Evolutionary conservation across 2,797 vertebrate genomes (phyloP), one percentile per base, ranked within the genome.

Genomic region (Cyclura pinguis): DNA sequence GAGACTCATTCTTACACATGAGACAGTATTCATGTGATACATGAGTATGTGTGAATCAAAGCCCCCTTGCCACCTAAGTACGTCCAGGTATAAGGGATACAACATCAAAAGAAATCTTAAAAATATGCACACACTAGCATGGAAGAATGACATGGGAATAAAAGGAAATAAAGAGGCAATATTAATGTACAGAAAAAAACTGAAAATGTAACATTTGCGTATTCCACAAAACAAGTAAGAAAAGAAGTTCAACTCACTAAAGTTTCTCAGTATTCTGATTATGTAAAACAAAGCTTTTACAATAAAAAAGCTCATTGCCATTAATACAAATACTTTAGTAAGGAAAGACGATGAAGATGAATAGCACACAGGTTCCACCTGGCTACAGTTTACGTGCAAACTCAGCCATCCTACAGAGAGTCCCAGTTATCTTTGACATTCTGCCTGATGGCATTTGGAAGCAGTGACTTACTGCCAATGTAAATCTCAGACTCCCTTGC

Each of bases 271-370:
- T 72, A 69, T 80, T 88, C 35, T 91, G 89, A 89, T 87, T 93
- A 85, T 91, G 87, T 85, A 90, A 38, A 91, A 84, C 0, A 0
- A 47, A 85, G 38, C 86, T 87, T 87, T 86, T 50, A 77, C 59
- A 85, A 24, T 0, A 18, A 92, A 78, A 86, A n/a, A 64, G 55
- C 83, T 74, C n/a, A 93, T 81, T 91, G 55, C 78, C 69, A 89
- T 92, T 94, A 95, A 96, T 85, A 91, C 84, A 85, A 85, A 87
- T 88, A 83, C 55, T 91, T 76, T 88, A 88, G 88, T 20, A 35
- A 92, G 87, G 93, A 84, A 86, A 94, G 93, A 83, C 95, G 96
- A 96, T 95, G 69, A 96, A 95, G 93, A 95, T 88, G 90, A 95
- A 96, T 82, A 32, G 91, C 24, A 38, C 80, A 67, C 47, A 83